Percentiles rank a stretch among this genome's conserved stretches.
These are phyloP conservation scores for Channa maculata DNA, from an alignment of 2,113 vertebrate species.

Conservation along the genomic window DNA sequence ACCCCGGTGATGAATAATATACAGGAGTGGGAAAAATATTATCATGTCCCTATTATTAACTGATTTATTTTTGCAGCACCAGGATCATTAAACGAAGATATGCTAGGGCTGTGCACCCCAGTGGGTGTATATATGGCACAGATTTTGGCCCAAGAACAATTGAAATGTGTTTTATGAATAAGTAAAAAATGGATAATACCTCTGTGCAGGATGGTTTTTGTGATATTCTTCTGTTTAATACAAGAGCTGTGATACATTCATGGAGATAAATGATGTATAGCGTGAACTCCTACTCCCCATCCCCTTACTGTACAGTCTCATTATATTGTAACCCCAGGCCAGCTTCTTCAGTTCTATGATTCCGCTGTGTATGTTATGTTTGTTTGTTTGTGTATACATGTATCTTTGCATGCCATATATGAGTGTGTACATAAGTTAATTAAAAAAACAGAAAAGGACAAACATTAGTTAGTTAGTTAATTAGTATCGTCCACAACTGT, in stretches of 20 bases:
- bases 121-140: background rate
- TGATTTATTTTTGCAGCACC: background rate
- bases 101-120: background rate
- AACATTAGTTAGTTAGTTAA: too few relatives aligned
- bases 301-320: slow-evolving; percentile 30
- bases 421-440: background rate
- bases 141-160: slow-evolving; percentile 5
- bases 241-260: slow-evolving; percentile 36
- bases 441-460: background rate
- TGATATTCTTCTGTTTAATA: slow-evolving; percentile 26
- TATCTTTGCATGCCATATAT: background rate
- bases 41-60: background rate
- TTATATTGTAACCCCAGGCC: slow-evolving; percentile 53
- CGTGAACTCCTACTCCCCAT: background rate
- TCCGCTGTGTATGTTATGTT: slow-evolving; percentile 8
- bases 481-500: too few relatives aligned
- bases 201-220: slow-evolving; percentile 6
- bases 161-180: slow-evolving; percentile 26
- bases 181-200: slow-evolving; percentile 19
- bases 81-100: background rate
- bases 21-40: background rate
- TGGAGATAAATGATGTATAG: slow-evolving; percentile 40
- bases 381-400: background rate
- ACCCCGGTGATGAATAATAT: background rate
- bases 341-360: slow-evolving; percentile 4